phyloP scores from a whole-genome alignment of 2,113 vertebrate species.

The Pteropus alecto region DNA sequence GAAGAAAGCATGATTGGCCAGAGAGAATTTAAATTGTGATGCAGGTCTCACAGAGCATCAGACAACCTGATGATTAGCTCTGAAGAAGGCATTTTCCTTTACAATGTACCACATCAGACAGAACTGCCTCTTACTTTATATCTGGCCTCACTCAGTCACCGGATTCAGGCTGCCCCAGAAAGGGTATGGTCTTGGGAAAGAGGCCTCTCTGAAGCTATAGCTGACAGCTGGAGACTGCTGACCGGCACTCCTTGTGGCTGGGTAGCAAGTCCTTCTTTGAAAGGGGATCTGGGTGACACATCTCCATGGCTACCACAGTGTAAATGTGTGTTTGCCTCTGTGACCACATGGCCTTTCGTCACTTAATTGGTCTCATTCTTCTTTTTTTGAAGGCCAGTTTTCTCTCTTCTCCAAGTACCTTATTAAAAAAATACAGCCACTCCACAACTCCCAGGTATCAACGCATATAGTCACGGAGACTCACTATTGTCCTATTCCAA shows the following conservation, averaged over 20 bases:
- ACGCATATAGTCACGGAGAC: neutral
- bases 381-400: neutral
- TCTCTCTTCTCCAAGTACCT: neutral
- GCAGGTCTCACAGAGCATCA: neutral
- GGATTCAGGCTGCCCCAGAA: neutral
- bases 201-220: neutral
- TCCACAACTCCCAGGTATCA: neutral
- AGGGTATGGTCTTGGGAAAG: neutral
- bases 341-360: neutral
- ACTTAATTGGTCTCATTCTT: neutral
- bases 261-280: neutral
- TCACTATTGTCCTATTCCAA: neutral
- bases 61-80: neutral
- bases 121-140: neutral
- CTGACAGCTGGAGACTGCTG: neutral
- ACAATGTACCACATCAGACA: neutral
- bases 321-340: neutral
- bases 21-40: neutral
- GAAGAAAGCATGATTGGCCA: neutral
- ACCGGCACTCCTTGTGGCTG: neutral
- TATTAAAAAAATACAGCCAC: neutral
- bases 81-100: neutral
- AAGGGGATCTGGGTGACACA: too few relatives aligned
- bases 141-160: neutral
- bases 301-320: neutral